Base-by-base conservation (phyloP, 2,113 vertebrate genomes). In the Thalassarche chlororhynchos region DNA sequence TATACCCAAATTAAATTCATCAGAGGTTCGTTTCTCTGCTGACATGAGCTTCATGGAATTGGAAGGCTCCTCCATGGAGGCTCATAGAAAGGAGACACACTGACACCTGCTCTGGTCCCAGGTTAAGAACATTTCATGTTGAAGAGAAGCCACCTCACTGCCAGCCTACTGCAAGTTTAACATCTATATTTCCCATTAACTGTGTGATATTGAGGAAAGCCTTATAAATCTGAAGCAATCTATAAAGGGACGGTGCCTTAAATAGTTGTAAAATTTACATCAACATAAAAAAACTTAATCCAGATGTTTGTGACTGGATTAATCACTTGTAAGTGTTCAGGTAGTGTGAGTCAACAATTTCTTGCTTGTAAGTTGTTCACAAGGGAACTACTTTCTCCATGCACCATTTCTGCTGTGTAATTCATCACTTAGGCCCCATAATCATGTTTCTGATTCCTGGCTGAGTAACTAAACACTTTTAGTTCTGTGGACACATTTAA, bases 261-360 rank as follows among this genome's bases (percentile, higher is more conserved):
- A 96, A 90, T 40, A 83, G 58, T 26, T 88, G 46, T 89, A 97
- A 97, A 97, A 90, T 93, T 85, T 85, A 93, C 81, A 95, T 97
- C 58, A 94, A 28, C 82, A 65, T 89, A 51, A 91, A 90, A 96
- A 93, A 87, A 88, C 72, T 36, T 93, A 90, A 96, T 93, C 94
- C 95, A 97, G 93, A 96, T 94, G 87, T 62, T 93, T 96, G 87
- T 81, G 89, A 97, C 78, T 64, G 82, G 81, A 94, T 97, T 93
- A 96, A 95, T 94, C 84, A 93, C 93, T 94, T 93, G 4, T 68
- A 94, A 95, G 82, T 61, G 79, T 84, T 88, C 66, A 78, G 49
- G 84, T 83, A 86, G 75, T 93, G 55, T 1, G 0, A 88, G 79
- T 88, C 91, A 96, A 97, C 68, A 66, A 66, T 88, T 96, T 96